phyloP scores from a whole-genome alignment of 2,797 vertebrate species.

The Chiroxiphia lanceolata region DNA sequence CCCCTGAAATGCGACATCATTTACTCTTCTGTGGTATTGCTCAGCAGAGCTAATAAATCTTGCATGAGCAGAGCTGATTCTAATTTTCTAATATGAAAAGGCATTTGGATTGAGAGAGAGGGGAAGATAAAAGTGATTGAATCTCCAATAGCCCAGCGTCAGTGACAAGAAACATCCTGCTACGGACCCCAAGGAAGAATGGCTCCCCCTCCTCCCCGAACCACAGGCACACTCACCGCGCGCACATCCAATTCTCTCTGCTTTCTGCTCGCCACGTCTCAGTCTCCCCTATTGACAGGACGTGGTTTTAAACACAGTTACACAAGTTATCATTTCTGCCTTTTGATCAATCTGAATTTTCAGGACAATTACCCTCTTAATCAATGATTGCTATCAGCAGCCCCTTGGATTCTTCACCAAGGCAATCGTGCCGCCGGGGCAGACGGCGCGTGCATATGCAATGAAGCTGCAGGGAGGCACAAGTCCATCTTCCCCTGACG shows the following conservation, averaged over 20 bases:
- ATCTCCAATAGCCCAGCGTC: slow-evolving; percentile 80
- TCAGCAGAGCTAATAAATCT: slow-evolving; percentile 84
- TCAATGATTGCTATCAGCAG: slow-evolving; percentile 83
- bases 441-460: slow-evolving; percentile 76
- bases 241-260: slow-evolving; percentile 74
- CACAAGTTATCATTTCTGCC: slow-evolving; percentile 83
- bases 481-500: slow-evolving; percentile 67
- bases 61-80: slow-evolving; percentile 83
- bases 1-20: slow-evolving; percentile 81
- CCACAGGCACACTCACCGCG: slow-evolving; percentile 40
- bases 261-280: slow-evolving; percentile 72
- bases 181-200: slow-evolving; percentile 74
- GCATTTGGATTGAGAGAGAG: slow-evolving; percentile 81
- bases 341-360: slow-evolving; percentile 85
- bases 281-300: slow-evolving; percentile 78
- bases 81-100: slow-evolving; percentile 86
- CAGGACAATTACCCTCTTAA: slow-evolving; percentile 84
- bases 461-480: slow-evolving; percentile 74
- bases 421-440: slow-evolving; percentile 75
- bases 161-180: slow-evolving; percentile 82
- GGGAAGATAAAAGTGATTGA: slow-evolving; percentile 84
- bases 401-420: slow-evolving; percentile 75
- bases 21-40: slow-evolving; percentile 79
- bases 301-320: slow-evolving; percentile 80
- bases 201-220: slow-evolving; percentile 61